phyloP scores from a whole-genome alignment of 2,113 vertebrate genomes.

The Hystrix brachyura region DNA sequence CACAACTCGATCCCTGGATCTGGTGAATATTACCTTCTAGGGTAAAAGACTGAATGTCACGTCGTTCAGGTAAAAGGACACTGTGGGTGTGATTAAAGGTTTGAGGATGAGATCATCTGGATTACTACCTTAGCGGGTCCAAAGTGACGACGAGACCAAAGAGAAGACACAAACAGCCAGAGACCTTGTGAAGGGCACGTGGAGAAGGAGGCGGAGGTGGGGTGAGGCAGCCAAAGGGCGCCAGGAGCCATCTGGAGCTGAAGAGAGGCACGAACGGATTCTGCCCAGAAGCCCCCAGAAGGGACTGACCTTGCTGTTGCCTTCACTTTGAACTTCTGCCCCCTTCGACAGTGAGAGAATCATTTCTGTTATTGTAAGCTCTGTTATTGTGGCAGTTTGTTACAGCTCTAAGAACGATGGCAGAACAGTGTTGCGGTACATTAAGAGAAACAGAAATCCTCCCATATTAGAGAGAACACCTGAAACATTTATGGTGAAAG shows the following conservation, averaged over 20 bases:
- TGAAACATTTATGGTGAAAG: background rate
- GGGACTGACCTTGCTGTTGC: background rate
- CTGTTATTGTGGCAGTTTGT: fast-evolving
- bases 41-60: background rate
- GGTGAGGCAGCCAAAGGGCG: background rate
- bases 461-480: background rate
- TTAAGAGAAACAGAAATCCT: background rate
- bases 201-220: fast-evolving
- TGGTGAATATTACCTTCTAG: background rate
- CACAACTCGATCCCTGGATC: background rate
- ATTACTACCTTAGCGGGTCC: no score
- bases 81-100: background rate
- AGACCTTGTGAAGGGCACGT: fast-evolving
- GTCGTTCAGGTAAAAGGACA: background rate
- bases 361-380: background rate
- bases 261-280: no score
- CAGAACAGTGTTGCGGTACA: background rate
- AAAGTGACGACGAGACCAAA: background rate
- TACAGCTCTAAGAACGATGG: background rate
- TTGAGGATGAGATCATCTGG: background rate
- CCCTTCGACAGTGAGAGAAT: background rate
- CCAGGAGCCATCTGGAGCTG: fast-evolving
- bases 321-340: background rate
- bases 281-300: background rate
- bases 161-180: background rate